Base-by-base conservation (phyloP, 2,888 invertebrate species). In the Lasioglossum calceatum region DNA sequence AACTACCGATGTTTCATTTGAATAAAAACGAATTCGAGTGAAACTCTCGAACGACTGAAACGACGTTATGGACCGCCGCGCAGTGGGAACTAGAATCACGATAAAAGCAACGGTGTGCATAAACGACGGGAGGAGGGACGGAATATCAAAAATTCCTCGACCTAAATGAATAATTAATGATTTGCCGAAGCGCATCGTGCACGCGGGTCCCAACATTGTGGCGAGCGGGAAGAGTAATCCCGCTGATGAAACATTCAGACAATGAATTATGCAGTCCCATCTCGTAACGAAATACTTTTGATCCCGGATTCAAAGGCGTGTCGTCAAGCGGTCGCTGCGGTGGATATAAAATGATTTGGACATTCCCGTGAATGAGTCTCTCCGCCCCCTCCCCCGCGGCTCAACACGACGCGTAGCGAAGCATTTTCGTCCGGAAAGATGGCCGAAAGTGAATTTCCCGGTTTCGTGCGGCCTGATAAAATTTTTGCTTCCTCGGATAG, bases 181-280 rank as follows among this genome's bases (percentile, higher is more conserved):
- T 47, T 32, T 39, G 32, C 64, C 42, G 64, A 42, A 85, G n/a
- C 71, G 64, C 27, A 64, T 72, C 71, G 42, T 58, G 58, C 77
- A 67, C 67, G 47, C 32, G 73, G 76, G 47, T 47, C 36, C 64
- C 71, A 71, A 47, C 76, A 77, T 80, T 85, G 85, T 74, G 85
- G 80, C 73, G 58, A 75, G 7, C 64, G 47, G 85, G 76, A 77
- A 72, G 64, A 77, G 80, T 85, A 85, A 80, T 85, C 77, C 67
- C 72, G 58, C 71, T 85, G 85, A 85, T 85, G 85, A 85, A 85
- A 85, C 85, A 85, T 85, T 85, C 85, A 85, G 85, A 76, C 85
- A 85, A 85, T 85, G 85, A 85, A 85, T 85, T 85, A 85, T 85
- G 85, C 85, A 85, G 80, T 39, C 76, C 78, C 77, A 78, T 81